phyloP scores from a whole-genome alignment of 2,888 invertebrate species.

The Cyrtodaria siliqua region DNA sequence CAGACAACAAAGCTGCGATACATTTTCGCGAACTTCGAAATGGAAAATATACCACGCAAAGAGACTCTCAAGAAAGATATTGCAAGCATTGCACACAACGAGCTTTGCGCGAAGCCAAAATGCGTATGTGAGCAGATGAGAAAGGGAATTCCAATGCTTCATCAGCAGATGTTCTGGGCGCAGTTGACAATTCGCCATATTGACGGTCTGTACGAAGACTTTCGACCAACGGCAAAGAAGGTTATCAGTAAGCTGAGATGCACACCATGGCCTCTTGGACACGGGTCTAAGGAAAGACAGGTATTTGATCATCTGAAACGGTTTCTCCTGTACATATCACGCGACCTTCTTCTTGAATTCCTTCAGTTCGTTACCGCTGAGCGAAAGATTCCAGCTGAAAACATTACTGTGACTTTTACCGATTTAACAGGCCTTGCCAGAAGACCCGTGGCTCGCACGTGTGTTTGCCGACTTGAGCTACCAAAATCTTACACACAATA shows the following conservation, averaged over 20 bases:
- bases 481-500: constrained; percentile 8
- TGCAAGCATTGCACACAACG: constrained; percentile 11
- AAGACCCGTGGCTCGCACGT: constrained; percentile 5
- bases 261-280: background rate
- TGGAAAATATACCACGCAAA: constrained; percentile 4
- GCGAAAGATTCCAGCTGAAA: background rate
- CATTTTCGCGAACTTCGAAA: constrained; percentile 10
- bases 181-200: constrained; percentile 13
- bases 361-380: constrained; percentile 1
- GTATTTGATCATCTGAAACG: background rate
- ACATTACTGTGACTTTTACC: background rate
- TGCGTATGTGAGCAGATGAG: constrained; percentile 7
- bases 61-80: background rate
- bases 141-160: constrained; percentile 12
- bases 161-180: constrained; percentile 6
- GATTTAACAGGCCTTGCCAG: constrained; percentile 1
- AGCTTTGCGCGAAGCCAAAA: constrained; percentile 10
- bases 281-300: background rate
- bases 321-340: background rate
- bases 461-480: background rate
- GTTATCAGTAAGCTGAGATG: constrained; percentile 3
- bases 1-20: background rate
- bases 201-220: constrained; percentile 1
- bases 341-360: background rate
- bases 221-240: constrained; percentile 5